These are phyloP conservation scores for Cyclina sinensis DNA, from an alignment of 1,140 invertebrate genomes.

Conservation along the genomic window DNA sequence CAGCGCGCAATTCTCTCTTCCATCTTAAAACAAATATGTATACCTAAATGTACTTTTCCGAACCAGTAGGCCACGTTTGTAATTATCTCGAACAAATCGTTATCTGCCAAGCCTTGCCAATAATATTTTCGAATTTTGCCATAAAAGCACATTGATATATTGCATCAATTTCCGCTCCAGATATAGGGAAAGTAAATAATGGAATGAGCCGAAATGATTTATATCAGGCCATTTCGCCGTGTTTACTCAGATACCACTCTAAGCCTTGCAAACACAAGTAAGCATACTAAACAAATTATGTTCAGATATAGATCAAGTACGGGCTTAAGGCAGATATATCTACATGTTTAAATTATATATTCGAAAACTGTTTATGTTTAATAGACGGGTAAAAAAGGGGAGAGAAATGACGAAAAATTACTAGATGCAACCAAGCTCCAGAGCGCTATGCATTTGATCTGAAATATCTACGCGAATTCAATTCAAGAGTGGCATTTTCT, in stretches of 20 bases:
- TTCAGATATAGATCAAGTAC: slow-evolving; percentile 8
- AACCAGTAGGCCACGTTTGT: neutral
- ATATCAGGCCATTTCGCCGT: neutral
- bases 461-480: no score
- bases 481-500: no score
- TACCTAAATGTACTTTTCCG: no score
- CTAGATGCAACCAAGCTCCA: no score
- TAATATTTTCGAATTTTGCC: slow-evolving; percentile 3
- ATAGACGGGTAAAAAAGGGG: no score
- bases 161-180: slow-evolving; percentile 51
- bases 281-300: slow-evolving; percentile 13
- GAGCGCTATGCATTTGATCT: no score
- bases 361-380: no score
- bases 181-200: slow-evolving; percentile 22
- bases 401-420: no score
- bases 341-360: neutral
- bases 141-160: slow-evolving; percentile 34
- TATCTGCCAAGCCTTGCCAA: neutral
- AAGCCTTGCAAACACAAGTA: slow-evolving; percentile 4
- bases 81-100: neutral
- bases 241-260: neutral
- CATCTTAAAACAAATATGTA: no score
- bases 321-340: neutral
- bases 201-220: slow-evolving; percentile 24
- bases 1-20: no score